Evolutionary conservation across 2,113 vertebrate genomes (phyloP).

Genomic region (Callocephalon fimbriatum): DNA sequence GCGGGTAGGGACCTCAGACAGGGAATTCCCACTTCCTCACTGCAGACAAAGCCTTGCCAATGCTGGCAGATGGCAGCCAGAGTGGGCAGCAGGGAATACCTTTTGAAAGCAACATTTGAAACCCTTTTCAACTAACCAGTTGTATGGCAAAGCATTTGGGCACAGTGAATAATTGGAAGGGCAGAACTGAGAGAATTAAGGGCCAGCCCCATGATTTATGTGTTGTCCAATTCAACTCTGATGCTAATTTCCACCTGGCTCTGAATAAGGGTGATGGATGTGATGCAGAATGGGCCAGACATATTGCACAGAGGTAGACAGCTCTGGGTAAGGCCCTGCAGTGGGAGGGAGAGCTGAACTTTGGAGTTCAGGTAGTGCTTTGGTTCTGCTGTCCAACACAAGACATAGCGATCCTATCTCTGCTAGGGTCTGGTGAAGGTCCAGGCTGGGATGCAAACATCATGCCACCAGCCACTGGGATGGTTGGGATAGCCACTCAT

Average conservation of each 20-base stretch:
- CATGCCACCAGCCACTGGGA: not conserved
- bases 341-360: not conserved
- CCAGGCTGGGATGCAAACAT: not conserved
- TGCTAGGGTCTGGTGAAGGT: not conserved
- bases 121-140: not conserved
- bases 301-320: not conserved
- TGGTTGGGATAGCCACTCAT: not conserved
- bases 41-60: not conserved
- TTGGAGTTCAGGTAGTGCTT: not conserved
- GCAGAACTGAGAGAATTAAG: not conserved
- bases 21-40: not conserved
- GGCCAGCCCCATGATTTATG: not conserved
- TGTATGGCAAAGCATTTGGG: not conserved
- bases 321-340: not conserved
- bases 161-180: not conserved
- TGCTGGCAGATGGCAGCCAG: not conserved
- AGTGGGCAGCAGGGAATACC: not conserved
- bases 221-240: not conserved
- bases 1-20: not conserved
- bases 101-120: not conserved
- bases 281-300: not conserved
- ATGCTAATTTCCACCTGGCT: not conserved
- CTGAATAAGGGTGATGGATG: not conserved
- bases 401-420: accelerated
- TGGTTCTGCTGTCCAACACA: not conserved